Evolutionary conservation across 2,797 vertebrate species (phyloP).

Genomic region (Liasis olivaceus): DNA sequence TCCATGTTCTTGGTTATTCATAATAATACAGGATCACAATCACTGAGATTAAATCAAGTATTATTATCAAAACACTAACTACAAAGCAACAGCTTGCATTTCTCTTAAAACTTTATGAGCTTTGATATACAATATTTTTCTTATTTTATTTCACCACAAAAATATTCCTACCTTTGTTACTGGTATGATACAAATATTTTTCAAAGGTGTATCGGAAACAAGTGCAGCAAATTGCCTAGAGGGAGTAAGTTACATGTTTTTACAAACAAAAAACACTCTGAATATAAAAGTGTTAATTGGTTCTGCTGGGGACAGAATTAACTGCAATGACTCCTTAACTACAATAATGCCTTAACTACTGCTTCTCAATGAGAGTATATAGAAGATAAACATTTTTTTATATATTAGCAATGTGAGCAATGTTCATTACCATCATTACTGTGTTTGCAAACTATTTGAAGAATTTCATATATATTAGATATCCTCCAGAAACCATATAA

Average conservation of each 20-base stretch:
- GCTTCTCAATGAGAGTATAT: neutral
- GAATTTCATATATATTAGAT: neutral
- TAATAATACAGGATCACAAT: slow-evolving; percentile 8
- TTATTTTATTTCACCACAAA: slow-evolving; percentile 4
- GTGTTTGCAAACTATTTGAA: neutral
- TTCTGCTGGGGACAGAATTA: slow-evolving; percentile 42
- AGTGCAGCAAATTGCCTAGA: neutral
- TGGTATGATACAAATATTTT: neutral
- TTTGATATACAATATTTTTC: neutral
- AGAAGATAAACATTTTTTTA: neutral
- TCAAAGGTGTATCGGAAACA: neutral
- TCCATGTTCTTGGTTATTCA: slow-evolving; percentile 2
- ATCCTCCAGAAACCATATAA: neutral
- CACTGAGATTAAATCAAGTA: slow-evolving; percentile 5
- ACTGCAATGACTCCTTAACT: neutral
- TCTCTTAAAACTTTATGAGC: neutral
- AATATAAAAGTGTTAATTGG: slow-evolving; percentile 39
- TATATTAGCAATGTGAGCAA: neutral
- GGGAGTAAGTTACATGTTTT: slow-evolving; percentile 1
- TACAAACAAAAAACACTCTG: neutral
- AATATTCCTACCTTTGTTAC: rapidly evolving
- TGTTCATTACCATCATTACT: neutral
- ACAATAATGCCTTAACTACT: neutral
- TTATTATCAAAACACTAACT: neutral
- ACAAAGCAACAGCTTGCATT: neutral